Percentiles rank a stretch among this genome's conserved stretches.
These are phyloP conservation scores for Phalloptychus januarius DNA, from an alignment of 2,797 vertebrate species.

Conservation along the genomic window DNA sequence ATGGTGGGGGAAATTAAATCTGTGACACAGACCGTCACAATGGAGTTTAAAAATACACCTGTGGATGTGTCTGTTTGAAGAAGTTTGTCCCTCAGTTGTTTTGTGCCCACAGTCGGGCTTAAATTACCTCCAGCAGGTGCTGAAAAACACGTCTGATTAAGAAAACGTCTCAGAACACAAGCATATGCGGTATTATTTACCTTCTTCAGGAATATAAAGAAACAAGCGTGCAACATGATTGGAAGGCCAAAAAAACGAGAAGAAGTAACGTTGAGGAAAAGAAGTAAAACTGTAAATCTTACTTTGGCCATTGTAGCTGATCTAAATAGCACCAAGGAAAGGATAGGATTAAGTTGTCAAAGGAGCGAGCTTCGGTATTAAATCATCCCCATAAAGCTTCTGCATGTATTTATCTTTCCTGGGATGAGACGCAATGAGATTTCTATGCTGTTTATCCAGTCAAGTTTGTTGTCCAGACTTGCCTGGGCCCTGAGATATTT, in stretches of 20 bases:
- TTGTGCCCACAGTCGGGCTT: constrained; percentile 17
- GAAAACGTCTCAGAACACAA: constrained; percentile 9
- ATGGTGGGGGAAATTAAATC: constrained; percentile 83
- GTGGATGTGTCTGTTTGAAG: constrained; percentile 46
- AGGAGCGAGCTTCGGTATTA: constrained; percentile 63
- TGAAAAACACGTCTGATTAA: constrained; percentile 38
- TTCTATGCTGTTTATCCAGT: constrained; percentile 76
- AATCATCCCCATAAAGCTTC: constrained; percentile 72
- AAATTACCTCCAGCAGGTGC: constrained; percentile 24
- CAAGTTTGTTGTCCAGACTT: constrained; percentile 74
- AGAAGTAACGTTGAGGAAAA: constrained; percentile 55
- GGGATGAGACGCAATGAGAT: constrained; percentile 69
- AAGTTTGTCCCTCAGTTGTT: constrained; percentile 16
- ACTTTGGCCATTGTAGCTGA: constrained; percentile 69
- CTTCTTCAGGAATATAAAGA: constrained; percentile 7
- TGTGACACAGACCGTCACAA: constrained; percentile 73
- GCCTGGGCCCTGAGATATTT: constrained; percentile 76
- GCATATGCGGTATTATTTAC: constrained; percentile 1
- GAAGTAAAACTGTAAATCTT: constrained; percentile 62
- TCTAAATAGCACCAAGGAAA: constrained; percentile 68
- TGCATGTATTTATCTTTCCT: constrained; percentile 72
- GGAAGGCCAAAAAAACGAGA: constrained; percentile 25
- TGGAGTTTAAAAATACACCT: constrained; percentile 74
- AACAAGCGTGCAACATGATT: constrained; percentile 3
- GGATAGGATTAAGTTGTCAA: constrained; percentile 77